Conservation (phyloP, 2,113 vertebrate species). For the Carassius gibelio region DNA sequence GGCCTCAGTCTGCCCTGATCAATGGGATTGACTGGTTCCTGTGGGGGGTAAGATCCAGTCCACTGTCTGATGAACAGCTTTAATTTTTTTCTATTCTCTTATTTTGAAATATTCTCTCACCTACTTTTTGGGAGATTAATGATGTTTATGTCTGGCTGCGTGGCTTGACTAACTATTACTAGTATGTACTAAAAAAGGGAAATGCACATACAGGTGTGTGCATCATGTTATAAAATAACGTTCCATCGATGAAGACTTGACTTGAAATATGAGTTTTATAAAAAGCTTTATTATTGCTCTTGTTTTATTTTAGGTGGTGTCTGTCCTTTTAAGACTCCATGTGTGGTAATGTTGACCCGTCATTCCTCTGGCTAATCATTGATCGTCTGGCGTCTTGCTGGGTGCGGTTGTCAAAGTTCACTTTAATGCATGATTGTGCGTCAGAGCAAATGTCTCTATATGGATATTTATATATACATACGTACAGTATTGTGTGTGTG, state of each 20-base stretch:
- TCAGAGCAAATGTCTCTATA: background rate
- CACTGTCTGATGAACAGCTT: background rate
- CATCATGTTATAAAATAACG: background rate
- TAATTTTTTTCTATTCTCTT: too few relatives aligned
- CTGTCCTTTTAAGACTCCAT: conserved; percentile 1
- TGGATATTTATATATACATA: background rate
- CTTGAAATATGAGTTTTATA: background rate
- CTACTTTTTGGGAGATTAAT: background rate
- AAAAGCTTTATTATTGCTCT: background rate
- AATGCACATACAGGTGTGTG: background rate
- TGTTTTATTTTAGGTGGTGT: background rate
- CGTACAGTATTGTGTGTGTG: background rate
- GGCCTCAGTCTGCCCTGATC: conserved; percentile 1
- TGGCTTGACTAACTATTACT: background rate
- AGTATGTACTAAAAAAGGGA: too few relatives aligned
- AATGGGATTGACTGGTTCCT: background rate
- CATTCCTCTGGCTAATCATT: conserved; percentile 31
- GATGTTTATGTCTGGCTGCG: too few relatives aligned
- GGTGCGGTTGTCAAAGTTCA: conserved; percentile 50
- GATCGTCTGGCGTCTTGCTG: background rate
- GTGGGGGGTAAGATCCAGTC: background rate
- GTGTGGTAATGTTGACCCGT: conserved; percentile 22
- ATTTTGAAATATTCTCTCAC: background rate
- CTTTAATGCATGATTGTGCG: background rate
- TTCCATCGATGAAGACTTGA: too few relatives aligned